phyloP scores from a whole-genome alignment of 53 echinoderm and acorn worm species.

The Henricia sp. region DNA sequence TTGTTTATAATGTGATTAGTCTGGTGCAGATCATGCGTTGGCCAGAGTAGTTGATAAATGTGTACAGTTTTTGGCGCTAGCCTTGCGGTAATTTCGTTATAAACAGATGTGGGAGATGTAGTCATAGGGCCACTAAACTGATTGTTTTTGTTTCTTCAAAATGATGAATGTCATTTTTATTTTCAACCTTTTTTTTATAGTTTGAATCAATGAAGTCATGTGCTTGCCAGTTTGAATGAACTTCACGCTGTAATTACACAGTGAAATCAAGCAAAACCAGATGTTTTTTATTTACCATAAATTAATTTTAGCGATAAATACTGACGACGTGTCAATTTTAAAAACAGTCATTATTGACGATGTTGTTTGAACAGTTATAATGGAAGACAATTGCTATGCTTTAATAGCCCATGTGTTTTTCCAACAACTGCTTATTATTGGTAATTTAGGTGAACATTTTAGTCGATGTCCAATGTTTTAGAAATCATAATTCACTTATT shows the following conservation, averaged over 20 bases:
- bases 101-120: constrained; percentile 56
- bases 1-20: constrained; percentile 63
- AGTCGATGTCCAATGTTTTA: no score
- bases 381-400: no score
- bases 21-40: constrained; percentile 50
- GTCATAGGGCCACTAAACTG: constrained; percentile 23
- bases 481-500: no score
- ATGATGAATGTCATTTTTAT: not conserved
- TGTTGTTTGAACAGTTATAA: no score
- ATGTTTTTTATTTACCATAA: constrained; percentile 16
- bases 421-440: no score
- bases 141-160: constrained; percentile 16
- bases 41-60: constrained; percentile 50
- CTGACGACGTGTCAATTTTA: not conserved
- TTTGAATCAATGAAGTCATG: no score
- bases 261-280: constrained; percentile 4
- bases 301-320: constrained; percentile 11
- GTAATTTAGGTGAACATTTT: no score
- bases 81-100: constrained; percentile 49
- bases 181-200: no score
- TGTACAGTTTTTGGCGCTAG: constrained; percentile 39
- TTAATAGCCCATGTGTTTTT: no score
- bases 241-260: not conserved
- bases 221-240: not conserved
- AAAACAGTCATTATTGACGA: not conserved